Conservation (phyloP, 1,140 invertebrate genomes). For the Telenomus remus region DNA sequence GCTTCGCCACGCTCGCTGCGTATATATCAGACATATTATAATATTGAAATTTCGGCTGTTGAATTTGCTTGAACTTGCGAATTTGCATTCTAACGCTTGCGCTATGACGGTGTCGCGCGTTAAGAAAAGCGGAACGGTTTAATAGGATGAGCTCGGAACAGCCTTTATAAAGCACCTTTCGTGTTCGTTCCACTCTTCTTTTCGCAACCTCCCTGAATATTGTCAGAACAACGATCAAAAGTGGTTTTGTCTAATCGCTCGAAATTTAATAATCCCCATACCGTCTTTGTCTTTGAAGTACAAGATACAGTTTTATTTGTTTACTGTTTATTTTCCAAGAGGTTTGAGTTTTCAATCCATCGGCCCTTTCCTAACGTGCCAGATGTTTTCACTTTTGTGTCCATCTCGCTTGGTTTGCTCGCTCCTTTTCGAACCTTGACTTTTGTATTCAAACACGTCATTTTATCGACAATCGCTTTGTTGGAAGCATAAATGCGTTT, state of each 20-base stretch:
- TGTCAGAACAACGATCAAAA: slow-evolving; percentile 24
- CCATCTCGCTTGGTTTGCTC: slow-evolving; percentile 9
- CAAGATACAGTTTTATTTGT: too few relatives aligned
- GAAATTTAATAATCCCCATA: too few relatives aligned
- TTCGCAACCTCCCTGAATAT: slow-evolving; percentile 7
- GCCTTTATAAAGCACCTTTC: slow-evolving; percentile 33
- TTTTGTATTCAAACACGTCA: slow-evolving; percentile 8
- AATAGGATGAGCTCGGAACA: slow-evolving; percentile 33
- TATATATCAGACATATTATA: slow-evolving; percentile 59
- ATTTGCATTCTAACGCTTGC: slow-evolving; percentile 66
- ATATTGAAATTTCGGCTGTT: slow-evolving; percentile 67
- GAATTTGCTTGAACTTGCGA: slow-evolving; percentile 59
- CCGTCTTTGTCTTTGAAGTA: too few relatives aligned
- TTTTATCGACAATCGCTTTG: slow-evolving; percentile 19
- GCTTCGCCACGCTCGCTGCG: slow-evolving; percentile 16
- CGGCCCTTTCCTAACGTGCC: slow-evolving; percentile 34
- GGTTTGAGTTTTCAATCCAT: too few relatives aligned
- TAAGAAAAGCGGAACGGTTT: slow-evolving; percentile 49
- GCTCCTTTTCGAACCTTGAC: slow-evolving; percentile 29
- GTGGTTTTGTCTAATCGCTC: not conserved
- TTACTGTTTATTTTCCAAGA: slow-evolving; percentile 47
- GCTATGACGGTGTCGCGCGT: slow-evolving; percentile 33
- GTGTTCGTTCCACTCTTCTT: slow-evolving; percentile 3
- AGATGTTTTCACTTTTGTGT: slow-evolving; percentile 39
- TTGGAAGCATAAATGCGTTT: slow-evolving; percentile 25